phyloP scores from a whole-genome alignment of 2,797 vertebrate genomes.

The Sebastiscus tertius region DNA sequence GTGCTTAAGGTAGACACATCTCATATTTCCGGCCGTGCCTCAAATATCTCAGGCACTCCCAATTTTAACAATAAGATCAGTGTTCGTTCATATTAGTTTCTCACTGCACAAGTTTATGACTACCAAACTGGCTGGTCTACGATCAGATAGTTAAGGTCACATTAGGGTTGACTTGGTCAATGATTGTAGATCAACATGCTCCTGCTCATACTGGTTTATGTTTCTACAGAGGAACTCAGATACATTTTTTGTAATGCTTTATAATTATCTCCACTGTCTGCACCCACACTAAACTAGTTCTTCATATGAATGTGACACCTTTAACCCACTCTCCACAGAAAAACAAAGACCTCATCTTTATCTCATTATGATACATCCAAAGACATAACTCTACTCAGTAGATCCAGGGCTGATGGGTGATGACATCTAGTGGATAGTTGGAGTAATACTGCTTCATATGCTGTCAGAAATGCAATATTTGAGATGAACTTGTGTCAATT shows the following conservation, averaged over 20 bases:
- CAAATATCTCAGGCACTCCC: neutral
- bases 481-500: neutral
- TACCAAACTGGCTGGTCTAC: neutral
- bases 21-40: neutral
- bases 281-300: neutral
- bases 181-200: constrained; percentile 12
- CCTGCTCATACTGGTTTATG: neutral
- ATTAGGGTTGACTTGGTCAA: neutral
- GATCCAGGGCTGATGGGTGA: neutral
- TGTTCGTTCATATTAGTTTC: neutral
- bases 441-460: neutral
- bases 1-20: neutral
- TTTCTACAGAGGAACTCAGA: neutral
- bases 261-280: neutral
- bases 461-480: neutral
- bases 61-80: neutral
- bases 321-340: neutral
- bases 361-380: too few relatives aligned
- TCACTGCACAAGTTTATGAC: neutral
- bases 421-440: constrained; percentile 65
- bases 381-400: neutral
- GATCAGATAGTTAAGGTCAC: neutral
- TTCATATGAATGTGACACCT: neutral
- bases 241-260: neutral
- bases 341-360: neutral